phyloP scores from a whole-genome alignment of 2,888 invertebrate genomes.

The Ophonus ardosiacus region DNA sequence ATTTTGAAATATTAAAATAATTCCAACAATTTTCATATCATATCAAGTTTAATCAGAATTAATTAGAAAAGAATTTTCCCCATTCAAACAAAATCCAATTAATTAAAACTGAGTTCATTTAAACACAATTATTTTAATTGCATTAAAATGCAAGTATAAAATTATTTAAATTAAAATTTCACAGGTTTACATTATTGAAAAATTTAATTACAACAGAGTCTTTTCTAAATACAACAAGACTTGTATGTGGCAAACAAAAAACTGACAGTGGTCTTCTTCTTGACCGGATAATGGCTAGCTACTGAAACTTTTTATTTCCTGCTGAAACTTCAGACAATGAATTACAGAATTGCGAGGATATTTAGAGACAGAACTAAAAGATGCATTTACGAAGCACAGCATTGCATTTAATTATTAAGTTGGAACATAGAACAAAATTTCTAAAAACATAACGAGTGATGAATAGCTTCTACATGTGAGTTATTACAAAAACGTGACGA shows the following conservation, averaged over 20 bases:
- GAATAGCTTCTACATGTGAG: constrained; percentile 13
- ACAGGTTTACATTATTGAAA: neutral
- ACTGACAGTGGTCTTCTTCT: neutral
- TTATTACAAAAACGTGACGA: constrained; percentile 24
- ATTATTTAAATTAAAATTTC: constrained; percentile 26
- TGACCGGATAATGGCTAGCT: constrained; percentile 38
- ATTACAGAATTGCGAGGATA: constrained; percentile 20
- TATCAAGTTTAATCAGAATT: neutral
- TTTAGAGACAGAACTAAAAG: neutral
- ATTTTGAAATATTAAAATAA: neutral
- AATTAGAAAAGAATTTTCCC: constrained; percentile 29
- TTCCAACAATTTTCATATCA: neutral
- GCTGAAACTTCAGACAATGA: constrained; percentile 36
- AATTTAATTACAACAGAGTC: constrained; percentile 15
- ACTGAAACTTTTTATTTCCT: constrained; percentile 26
- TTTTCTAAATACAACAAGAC: neutral
- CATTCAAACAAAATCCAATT: neutral
- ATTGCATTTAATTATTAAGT: constrained; percentile 48
- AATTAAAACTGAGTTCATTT: constrained; percentile 34
- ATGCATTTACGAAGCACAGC: neutral
- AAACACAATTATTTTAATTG: constrained; percentile 28
- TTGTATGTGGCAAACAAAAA: constrained; percentile 7
- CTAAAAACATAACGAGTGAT: constrained; percentile 44
- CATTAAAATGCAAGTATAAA: constrained; percentile 34
- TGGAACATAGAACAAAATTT: constrained; percentile 27